phyloP scores from a whole-genome alignment of 1,140 invertebrate genomes.

The Drosophila pseudoananassae region DNA sequence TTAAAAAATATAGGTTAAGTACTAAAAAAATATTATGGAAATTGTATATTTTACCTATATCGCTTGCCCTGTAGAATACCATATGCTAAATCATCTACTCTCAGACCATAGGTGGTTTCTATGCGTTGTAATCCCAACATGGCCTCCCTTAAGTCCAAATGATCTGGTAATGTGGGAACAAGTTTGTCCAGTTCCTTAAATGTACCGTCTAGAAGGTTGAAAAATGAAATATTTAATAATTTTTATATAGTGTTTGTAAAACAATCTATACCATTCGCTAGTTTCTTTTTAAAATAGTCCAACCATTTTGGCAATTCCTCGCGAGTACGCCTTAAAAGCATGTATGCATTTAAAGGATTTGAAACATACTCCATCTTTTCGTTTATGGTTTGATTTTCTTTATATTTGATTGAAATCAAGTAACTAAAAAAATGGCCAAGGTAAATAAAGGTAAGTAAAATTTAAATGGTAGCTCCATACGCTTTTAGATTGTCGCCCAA shows the following conservation, averaged over 20 bases:
- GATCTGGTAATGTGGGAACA: slow-evolving; percentile 2
- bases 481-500: not conserved
- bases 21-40: not conserved
- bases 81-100: slow-evolving; percentile 18
- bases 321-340: slow-evolving; percentile 36
- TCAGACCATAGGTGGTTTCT: slow-evolving; percentile 7
- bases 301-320: slow-evolving; percentile 56
- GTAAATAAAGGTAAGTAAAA: too few relatives aligned
- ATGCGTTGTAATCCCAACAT: slow-evolving; percentile 17
- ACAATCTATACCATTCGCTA: not conserved
- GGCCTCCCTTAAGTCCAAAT: slow-evolving; percentile 8
- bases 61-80: slow-evolving; percentile 8
- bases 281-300: slow-evolving; percentile 3
- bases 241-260: not conserved
- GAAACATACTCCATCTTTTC: slow-evolving; percentile 26
- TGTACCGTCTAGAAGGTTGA: not conserved
- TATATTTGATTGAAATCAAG: not conserved
- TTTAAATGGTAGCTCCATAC: not conserved
- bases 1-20: not conserved
- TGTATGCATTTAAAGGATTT: slow-evolving; percentile 52
- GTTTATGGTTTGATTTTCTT: not conserved
- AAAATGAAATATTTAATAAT: too few relatives aligned
- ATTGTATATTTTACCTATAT: slow-evolving; percentile 12
- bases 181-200: not conserved
- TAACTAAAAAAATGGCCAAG: not conserved